Base-by-base conservation (phyloP, 2,113 vertebrate species). In the Aptenodytes forsteri region DNA sequence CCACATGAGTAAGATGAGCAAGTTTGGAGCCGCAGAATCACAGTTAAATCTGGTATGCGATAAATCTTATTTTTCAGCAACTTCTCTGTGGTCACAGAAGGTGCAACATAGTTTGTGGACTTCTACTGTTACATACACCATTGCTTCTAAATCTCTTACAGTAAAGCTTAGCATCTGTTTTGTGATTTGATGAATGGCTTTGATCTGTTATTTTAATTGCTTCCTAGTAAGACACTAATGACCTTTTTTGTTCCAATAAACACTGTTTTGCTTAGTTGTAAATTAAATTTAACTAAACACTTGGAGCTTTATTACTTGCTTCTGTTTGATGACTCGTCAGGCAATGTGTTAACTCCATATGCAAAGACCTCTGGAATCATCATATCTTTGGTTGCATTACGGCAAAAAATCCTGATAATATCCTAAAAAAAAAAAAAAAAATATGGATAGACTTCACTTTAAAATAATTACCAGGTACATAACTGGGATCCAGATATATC, bases 171-270 rank as follows among this genome's bases (percentile, higher is more conserved):
- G 95, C 98, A 98, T 98, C 98, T 98, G 98, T 98, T 98, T 98
- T 98, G 95, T 95, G 97, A 98, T 98, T 98, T 98, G 98, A 98
- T 98, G 96, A 95, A 98, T 98, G 84, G 89, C 95, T 98, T 94
- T 97, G 97, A 98, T 98, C 92, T 97, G 96, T 98, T 98, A 92
- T 97, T 98, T 98, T 98, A 98, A 98, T 98, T 98, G 97, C 97
- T 98, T 98, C 98, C 98, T 98, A 96, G 96, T 97, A 98, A 98
- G 98, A 98, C 94, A 98, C 92, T 98, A 98, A 98, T 98, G 97
- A 98, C 97, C 98, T 98, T 98, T 98, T 98, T 98, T 98, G 96
- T 98, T 98, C 97, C 97, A 98, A 97, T 98, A 98, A 98, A 98
- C 94, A 97, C 97, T 96, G 95, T 97, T 98, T 98, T 97, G 94